phyloP scores from a whole-genome alignment of 2,113 vertebrate species.

The Cyanoderma ruficeps region DNA sequence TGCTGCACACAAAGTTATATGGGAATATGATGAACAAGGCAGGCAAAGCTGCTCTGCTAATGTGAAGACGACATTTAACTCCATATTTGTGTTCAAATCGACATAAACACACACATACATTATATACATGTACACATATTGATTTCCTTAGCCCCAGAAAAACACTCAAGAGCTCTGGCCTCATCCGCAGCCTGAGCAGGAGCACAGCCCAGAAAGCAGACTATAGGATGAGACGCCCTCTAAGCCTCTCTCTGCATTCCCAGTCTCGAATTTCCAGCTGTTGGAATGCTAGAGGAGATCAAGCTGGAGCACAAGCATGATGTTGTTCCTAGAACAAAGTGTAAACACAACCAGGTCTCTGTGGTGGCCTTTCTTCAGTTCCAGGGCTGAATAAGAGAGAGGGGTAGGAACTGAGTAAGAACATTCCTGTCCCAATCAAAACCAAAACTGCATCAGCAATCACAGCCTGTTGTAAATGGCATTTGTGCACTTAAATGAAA shows the following conservation, averaged over 20 bases:
- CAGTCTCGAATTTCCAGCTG: not conserved
- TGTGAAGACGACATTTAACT: not conserved
- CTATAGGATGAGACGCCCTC: fast-evolving
- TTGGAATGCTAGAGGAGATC: not conserved
- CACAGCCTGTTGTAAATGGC: not conserved
- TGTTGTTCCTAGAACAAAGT: not conserved
- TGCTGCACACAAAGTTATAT: not conserved
- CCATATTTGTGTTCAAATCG: not conserved
- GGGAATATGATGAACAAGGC: not conserved
- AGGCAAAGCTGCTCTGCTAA: not conserved
- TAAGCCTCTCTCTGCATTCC: not conserved
- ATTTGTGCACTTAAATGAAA: not conserved
- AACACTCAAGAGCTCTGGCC: not conserved
- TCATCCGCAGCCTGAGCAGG: not conserved
- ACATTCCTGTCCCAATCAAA: not conserved
- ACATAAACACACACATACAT: not conserved
- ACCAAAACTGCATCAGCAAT: not conserved
- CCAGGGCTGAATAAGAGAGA: not conserved
- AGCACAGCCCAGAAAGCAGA: not conserved
- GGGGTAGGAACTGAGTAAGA: not conserved
- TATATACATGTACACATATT: not conserved
- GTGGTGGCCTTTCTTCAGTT: not conserved
- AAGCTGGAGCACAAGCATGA: not conserved
- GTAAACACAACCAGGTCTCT: not conserved
- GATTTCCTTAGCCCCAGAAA: not conserved